phyloP scores from a whole-genome alignment of 2,797 vertebrate genomes.

The Eulemur albifrons region DNA sequence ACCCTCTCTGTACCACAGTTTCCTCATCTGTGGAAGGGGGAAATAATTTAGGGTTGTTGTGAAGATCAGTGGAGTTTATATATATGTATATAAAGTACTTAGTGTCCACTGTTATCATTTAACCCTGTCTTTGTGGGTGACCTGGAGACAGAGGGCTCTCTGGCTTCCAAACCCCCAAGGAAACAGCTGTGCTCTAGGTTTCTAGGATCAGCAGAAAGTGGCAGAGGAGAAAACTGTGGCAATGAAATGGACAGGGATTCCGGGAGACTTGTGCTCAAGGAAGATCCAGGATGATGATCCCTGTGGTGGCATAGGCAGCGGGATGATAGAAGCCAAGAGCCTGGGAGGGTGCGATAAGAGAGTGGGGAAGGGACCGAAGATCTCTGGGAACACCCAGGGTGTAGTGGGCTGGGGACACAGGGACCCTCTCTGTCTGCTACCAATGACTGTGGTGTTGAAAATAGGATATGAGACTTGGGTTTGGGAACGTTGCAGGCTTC shows the following conservation, averaged over 20 bases:
- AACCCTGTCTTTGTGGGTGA: neutral
- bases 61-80: neutral
- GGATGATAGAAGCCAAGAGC: neutral
- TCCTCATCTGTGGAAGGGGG: neutral
- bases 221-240: neutral
- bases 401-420: neutral
- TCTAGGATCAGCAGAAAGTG: neutral
- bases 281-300: neutral
- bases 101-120: neutral
- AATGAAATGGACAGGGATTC: neutral
- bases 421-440: neutral
- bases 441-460: neutral
- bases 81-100: neutral
- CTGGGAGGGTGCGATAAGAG: too few relatives aligned
- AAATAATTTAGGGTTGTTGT: neutral
- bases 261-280: neutral
- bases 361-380: neutral
- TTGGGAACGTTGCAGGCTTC: neutral
- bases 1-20: neutral
- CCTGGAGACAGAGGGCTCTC: neutral
- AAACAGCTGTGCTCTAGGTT: neutral
- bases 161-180: neutral
- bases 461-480: neutral
- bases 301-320: fast-evolving
- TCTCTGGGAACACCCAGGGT: neutral